A percentile compares a stretch with the other conserved stretches of the same genome.
Evolutionary conservation across 1,140 invertebrate genomes (phyloP).

Genomic region (Aphelenchoides avenae): DNA sequence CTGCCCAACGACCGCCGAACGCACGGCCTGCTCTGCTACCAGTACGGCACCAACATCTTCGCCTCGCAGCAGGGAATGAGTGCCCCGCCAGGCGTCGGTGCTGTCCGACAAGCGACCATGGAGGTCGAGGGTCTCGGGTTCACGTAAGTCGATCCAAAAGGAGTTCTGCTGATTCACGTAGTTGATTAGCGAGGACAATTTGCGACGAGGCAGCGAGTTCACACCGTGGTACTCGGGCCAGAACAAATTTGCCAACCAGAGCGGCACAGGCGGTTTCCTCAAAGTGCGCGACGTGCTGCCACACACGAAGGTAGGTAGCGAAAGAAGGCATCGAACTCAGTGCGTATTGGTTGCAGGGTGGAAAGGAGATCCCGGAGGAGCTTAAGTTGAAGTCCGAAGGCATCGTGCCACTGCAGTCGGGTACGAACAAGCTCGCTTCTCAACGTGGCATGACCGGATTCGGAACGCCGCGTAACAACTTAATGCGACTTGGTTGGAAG

Average conservation of each 20-base stretch:
- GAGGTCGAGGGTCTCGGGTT: slow-evolving; percentile 57
- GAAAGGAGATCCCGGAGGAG: slow-evolving; percentile 58
- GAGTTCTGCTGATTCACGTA: background rate
- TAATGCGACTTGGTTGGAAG: slow-evolving; percentile 51
- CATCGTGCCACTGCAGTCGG: slow-evolving; percentile 44
- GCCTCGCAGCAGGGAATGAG: slow-evolving; percentile 74
- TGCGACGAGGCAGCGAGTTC: slow-evolving; percentile 52
- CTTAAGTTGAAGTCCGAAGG: slow-evolving; percentile 52
- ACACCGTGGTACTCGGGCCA: slow-evolving; percentile 60
- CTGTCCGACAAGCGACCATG: slow-evolving; percentile 56
- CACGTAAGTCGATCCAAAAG: slow-evolving; percentile 27
- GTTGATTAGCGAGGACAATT: slow-evolving; percentile 48
- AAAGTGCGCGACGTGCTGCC: slow-evolving; percentile 59
- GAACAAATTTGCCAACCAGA: slow-evolving; percentile 58
- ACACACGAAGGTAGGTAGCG: slow-evolving; percentile 44
- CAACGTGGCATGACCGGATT: slow-evolving; percentile 59
- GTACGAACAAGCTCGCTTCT: slow-evolving; percentile 56
- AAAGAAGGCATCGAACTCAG: slow-evolving; percentile 1
- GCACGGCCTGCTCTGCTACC: slow-evolving; percentile 61
- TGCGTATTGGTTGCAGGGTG: slow-evolving; percentile 3
- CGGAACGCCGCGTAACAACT: slow-evolving; percentile 58
- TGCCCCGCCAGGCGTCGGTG: slow-evolving; percentile 42
- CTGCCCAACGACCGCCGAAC: slow-evolving; percentile 57
- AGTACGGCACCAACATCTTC: slow-evolving; percentile 85
- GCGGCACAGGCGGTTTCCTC: slow-evolving; percentile 57